These are phyloP conservation scores for Mus minutoides DNA, from an alignment of 2,797 vertebrate genomes.

Conservation along the genomic window DNA sequence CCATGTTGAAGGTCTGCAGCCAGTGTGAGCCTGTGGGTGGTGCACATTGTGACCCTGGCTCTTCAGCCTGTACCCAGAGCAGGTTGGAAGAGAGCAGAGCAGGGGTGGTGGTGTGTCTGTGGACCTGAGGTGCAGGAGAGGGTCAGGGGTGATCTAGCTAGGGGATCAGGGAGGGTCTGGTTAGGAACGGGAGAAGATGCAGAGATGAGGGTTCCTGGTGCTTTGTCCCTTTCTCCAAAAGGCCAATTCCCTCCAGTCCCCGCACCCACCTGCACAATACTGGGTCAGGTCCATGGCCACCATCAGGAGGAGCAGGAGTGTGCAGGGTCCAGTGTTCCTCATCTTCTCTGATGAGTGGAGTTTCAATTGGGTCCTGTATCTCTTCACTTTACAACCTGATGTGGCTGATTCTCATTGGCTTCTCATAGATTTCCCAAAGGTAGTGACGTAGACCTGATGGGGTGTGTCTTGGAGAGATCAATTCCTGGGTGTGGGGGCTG, in stretches of 20 bases:
- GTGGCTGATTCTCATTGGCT: background rate
- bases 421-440: background rate
- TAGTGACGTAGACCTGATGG: too few species aligned
- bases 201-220: background rate
- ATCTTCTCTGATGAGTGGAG: too few species aligned
- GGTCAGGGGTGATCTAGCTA: too few species aligned
- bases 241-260: background rate
- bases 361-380: rapidly evolving
- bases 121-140: background rate
- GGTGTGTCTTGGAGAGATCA: background rate
- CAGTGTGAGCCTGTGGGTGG: slow-evolving; percentile 2
- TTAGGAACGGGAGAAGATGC: background rate
- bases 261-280: background rate
- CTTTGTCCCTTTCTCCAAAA: too few species aligned
- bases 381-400: background rate
- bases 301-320: background rate
- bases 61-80: background rate
- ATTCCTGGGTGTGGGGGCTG: background rate
- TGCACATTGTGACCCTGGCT: background rate
- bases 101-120: background rate
- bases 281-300: background rate
- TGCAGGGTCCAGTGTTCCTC: rapidly evolving
- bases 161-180: background rate
- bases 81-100: background rate
- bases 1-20: background rate